Evolutionary conservation across 2,888 invertebrate species (phyloP).

Genomic region (Iphiclides podalirius): DNA sequence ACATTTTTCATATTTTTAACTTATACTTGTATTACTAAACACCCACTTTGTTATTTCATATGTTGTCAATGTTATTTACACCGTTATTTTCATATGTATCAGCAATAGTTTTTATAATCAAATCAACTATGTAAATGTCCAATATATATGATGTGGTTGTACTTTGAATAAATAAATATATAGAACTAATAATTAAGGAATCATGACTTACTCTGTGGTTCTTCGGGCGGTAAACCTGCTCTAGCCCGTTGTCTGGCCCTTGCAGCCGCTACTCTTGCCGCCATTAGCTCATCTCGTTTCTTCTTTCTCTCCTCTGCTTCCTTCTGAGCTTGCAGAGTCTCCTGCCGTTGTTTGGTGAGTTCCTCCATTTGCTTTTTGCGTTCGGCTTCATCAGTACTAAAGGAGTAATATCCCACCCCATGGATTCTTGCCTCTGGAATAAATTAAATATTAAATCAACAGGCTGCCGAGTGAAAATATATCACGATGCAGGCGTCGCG

Average conservation of each 20-base stretch:
- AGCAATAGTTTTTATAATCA: too few species aligned
- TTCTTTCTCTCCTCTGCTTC: constrained; percentile 81
- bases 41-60: too few species aligned
- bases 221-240: constrained; percentile 85
- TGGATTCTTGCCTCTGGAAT: constrained; percentile 91
- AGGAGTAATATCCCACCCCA: constrained; percentile 95
- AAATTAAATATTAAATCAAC: background rate
- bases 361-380: constrained; percentile 90
- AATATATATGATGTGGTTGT: too few species aligned
- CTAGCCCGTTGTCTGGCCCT: constrained; percentile 86
- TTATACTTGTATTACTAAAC: too few species aligned
- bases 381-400: constrained; percentile 91
- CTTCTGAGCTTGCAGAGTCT: constrained; percentile 85
- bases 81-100: too few species aligned
- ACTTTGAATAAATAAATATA: too few species aligned
- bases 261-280: constrained; percentile 86
- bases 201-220: constrained; percentile 62
- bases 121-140: too few species aligned
- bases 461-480: background rate
- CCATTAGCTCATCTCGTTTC: constrained; percentile 83
- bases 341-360: constrained; percentile 84
- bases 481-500: too few species aligned
- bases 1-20: too few species aligned
- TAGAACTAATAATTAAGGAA: too few species aligned
- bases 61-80: too few species aligned